Conservation (phyloP, 2,797 vertebrate species). For the Pantherophis vulpinus region DNA sequence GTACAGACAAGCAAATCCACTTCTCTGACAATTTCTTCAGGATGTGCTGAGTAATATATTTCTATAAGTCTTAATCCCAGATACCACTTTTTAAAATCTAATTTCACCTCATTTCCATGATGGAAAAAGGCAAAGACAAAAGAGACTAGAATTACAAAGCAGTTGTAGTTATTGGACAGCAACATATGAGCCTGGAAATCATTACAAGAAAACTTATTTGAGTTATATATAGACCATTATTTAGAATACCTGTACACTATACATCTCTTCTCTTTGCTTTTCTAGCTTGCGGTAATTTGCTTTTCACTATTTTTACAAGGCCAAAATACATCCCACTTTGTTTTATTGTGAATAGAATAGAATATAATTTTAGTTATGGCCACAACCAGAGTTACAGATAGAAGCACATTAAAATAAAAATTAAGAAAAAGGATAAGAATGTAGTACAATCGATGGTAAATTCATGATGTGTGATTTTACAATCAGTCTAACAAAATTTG, state of each 20-base stretch:
- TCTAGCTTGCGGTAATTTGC: background rate
- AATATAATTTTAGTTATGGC: background rate
- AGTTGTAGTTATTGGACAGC: background rate
- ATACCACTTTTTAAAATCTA: background rate
- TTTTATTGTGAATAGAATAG: background rate
- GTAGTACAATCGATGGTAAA: background rate
- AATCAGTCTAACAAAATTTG: background rate
- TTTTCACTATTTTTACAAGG: conserved; percentile 9
- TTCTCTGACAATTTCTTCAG: background rate
- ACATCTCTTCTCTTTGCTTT: background rate
- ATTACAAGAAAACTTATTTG: background rate
- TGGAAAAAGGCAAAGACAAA: background rate
- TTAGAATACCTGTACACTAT: background rate
- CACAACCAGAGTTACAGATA: background rate
- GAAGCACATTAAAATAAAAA: background rate
- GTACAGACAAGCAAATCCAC: background rate
- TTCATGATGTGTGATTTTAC: background rate
- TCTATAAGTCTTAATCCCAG: too few species aligned
- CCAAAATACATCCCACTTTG: background rate
- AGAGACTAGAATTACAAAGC: background rate
- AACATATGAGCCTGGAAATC: background rate
- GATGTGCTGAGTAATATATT: background rate
- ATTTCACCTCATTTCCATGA: background rate
- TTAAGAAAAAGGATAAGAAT: background rate
- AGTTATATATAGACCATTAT: background rate